Conservation (phyloP, 1,140 invertebrate species). For the Diplogasteroides magnus region DNA sequence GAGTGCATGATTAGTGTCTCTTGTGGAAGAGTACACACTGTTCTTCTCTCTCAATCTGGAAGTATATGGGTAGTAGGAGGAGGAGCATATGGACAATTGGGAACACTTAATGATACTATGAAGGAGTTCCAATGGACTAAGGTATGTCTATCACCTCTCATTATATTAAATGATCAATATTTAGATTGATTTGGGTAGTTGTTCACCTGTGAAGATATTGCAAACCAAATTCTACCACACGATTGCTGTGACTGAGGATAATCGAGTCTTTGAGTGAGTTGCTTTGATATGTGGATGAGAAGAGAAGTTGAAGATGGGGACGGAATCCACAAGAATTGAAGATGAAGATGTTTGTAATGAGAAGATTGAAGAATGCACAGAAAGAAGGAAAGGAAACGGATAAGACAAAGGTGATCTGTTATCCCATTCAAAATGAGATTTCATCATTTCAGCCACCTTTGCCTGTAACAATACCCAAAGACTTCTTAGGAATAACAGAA, state of each 20-base stretch:
- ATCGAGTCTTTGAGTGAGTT: conserved; percentile 18
- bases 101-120: conserved; percentile 20
- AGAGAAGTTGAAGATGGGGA: conserved; percentile 10
- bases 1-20: not conserved
- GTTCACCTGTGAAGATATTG: conserved; percentile 3
- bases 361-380: conserved; percentile 17
- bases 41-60: conserved; percentile 15
- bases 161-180: not conserved
- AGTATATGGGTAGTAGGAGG: conserved; percentile 13
- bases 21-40: conserved; percentile 27
- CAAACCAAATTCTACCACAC: conserved; percentile 23
- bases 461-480: conserved; percentile 20
- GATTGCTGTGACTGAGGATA: conserved; percentile 17
- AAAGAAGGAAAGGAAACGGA: not conserved
- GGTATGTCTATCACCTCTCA: conserved; percentile 3
- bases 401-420: not conserved
- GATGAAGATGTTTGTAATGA: conserved; percentile 30
- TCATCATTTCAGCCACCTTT: not conserved
- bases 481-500: conserved; percentile 19
- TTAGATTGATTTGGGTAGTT: not conserved
- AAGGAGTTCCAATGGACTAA: conserved; percentile 4
- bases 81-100: conserved; percentile 25
- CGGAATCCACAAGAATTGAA: conserved; percentile 29
- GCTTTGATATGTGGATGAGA: not conserved
- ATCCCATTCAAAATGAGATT: no score